Evolutionary conservation across 2,113 vertebrate genomes (phyloP), one percentile per base, ranked within the genome.

Genomic region (Apteryx mantelli): DNA sequence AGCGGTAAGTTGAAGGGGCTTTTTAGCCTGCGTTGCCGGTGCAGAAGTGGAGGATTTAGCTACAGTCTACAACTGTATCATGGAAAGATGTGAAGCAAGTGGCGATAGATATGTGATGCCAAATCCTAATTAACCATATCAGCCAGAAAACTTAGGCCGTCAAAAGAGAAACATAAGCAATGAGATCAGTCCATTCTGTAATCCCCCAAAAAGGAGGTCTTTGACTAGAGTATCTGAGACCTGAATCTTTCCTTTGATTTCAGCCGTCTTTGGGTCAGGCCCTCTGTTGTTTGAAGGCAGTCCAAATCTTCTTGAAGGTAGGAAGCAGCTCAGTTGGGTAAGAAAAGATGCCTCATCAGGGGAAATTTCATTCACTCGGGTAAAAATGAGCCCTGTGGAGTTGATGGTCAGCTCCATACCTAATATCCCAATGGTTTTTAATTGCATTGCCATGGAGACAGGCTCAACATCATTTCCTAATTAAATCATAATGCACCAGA

Each of bases 31-130:
- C 2, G 42, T 13, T 85, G 69, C 91, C 66, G 48, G 24, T 0
- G 56, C 21, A 5, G 65, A 61, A 92, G 89, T 83, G 73, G 44
- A 74, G 74, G 84, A 82, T 81, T 95, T 52, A 42, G 17, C 34
- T 82, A 38, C 61, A 9, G 12, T 64, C 91, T 20, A 25, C 84
- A 60, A 1, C 74, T 1, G 0, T 7, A 6, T 11, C 50, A 0
- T 2, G 65, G 32, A 3, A 79, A 34, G 56, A 84, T 0, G 11
- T 3, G 56, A 69, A 79, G 89, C 52, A 82, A 74, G 70, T 76
- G 38, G 60, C 70, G 40, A 42, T 63, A 52, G 82, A 56, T 1
- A 0, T 30, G 14, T n/a, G 38, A 56, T 48, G 63, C 13, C 22
- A 20, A 64, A 56, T 91, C 76, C 0, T 4, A 21, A 30, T 71